Percentiles rank a stretch among this genome's conserved stretches.
Evolutionary conservation across 2,888 invertebrate species (phyloP).

Genomic region (Zele albiditarsus): DNA sequence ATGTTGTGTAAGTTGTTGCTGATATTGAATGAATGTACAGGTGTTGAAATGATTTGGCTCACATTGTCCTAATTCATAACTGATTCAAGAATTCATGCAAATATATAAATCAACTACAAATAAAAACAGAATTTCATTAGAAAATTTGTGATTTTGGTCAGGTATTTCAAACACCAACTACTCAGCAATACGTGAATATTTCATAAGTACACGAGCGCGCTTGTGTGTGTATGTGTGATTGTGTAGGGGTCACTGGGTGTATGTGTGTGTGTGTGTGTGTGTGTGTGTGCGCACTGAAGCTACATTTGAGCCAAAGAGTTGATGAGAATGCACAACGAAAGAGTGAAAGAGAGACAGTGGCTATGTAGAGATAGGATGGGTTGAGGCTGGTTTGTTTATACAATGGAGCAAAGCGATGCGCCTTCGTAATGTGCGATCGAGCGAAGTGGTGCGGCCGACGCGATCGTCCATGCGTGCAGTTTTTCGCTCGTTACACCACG

Average conservation of each 20-base stretch:
- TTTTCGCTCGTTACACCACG: conserved; percentile 36
- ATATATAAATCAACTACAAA: not conserved
- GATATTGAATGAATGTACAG: not conserved
- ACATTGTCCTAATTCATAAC: not conserved
- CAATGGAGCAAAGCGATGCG: not conserved
- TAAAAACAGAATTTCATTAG: not conserved
- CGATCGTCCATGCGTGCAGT: conserved; percentile 25
- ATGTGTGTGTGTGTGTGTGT: not conserved
- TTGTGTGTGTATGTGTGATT: too few species aligned
- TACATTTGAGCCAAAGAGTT: not conserved
- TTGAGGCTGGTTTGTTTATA: conserved; percentile 1
- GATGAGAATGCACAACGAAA: not conserved
- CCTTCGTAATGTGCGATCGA: conserved; percentile 16
- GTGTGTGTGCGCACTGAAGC: not conserved
- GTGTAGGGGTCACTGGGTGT: too few species aligned
- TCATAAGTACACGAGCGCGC: not conserved
- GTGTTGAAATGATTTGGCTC: not conserved
- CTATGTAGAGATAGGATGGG: too few species aligned
- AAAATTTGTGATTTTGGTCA: not conserved
- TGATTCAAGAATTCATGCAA: too few species aligned
- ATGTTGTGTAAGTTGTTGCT: not conserved
- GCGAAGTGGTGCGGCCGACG: conserved; percentile 15
- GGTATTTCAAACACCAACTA: not conserved
- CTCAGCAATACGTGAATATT: not conserved
- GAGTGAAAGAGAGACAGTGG: not conserved